Conservation (phyloP, 2,113 vertebrate genomes). For the Varanus komodoensis region DNA sequence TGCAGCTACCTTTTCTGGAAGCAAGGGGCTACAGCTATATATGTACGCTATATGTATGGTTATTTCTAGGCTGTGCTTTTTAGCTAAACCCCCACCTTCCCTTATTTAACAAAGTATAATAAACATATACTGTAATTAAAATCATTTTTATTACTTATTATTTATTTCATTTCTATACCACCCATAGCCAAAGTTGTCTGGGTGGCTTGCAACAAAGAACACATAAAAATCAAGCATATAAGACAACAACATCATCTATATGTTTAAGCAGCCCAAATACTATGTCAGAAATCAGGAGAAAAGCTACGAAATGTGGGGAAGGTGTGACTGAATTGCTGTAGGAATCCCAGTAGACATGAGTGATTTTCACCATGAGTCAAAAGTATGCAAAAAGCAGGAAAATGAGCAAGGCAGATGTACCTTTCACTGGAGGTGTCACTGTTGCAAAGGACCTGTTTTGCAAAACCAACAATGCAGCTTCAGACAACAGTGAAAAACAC, state of each 20-base stretch:
- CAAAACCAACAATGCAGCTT: background rate
- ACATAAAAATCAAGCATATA: background rate
- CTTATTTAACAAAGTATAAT: background rate
- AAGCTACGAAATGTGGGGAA: background rate
- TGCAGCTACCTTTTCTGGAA: conserved; percentile 3
- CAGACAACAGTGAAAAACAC: background rate
- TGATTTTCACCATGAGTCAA: background rate
- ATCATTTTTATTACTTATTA: no score
- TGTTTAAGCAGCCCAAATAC: background rate
- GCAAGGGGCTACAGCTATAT: background rate
- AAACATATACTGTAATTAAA: background rate
- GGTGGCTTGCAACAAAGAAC: no score
- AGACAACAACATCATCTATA: background rate
- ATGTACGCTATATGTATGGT: background rate
- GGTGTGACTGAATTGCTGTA: background rate
- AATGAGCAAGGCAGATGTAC: background rate
- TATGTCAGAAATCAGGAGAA: background rate
- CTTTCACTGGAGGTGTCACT: background rate
- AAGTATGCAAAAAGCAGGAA: background rate
- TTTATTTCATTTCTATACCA: no score
- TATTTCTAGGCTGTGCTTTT: background rate
- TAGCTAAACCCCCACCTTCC: background rate
- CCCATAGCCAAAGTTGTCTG: no score
- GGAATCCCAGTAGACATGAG: background rate
- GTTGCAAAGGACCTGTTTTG: background rate